Base-by-base conservation (phyloP, 2,797 vertebrate genomes). In the Rhinogobio ventralis region DNA sequence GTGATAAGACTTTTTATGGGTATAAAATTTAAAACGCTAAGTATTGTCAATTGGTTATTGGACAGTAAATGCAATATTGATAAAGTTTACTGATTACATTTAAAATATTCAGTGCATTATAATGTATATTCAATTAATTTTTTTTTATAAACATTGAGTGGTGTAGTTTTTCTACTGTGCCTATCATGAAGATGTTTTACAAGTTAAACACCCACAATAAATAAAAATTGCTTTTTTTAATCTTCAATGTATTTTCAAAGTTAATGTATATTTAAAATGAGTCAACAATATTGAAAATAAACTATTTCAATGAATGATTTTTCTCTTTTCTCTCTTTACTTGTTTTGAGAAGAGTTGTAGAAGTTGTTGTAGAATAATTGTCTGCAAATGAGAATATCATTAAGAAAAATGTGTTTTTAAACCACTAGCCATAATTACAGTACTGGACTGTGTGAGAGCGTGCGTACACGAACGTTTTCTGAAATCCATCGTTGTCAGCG, bases 401-500 rank as follows among this genome's bases (percentile, higher is more conserved):
- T 10, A 60, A 51, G 62, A 85, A 81, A 83, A 69, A 75, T 53
- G 71, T 33, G 53, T 83, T 76, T 87, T 80, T 62, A 81, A 76
- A 33, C 36, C 67, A 73, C 46, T 51, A 53, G 23, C n/a, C 39
- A 86, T 68, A 76, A 84, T 14, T 85, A 90, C 78, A 66, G 83
- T 86, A 85, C 67, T 7, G 46, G 64, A 53, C 49, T 36, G 42
- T 71, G 73, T 39, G 82, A 79, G 68, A 14, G 49, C n/a, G 71
- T 51, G 81, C 64, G 79, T 86, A 86, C 71, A 60, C 39, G 13
- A 46, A 15, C 83, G 83, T 84, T 69, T 86, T 68, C 9, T n/a
- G 92, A 93, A 93, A 94, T 91, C 88, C 91, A 92, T 93, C 92
- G 91, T 92, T 93, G 81, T 91, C 92, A 92, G 89, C 90, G 90